Percentiles rank a stretch among this genome's conserved stretches.
phyloP scores from a whole-genome alignment of 30 jellyfish, hydroid and myxozoan genomes.

The Aurelia coerulea region DNA sequence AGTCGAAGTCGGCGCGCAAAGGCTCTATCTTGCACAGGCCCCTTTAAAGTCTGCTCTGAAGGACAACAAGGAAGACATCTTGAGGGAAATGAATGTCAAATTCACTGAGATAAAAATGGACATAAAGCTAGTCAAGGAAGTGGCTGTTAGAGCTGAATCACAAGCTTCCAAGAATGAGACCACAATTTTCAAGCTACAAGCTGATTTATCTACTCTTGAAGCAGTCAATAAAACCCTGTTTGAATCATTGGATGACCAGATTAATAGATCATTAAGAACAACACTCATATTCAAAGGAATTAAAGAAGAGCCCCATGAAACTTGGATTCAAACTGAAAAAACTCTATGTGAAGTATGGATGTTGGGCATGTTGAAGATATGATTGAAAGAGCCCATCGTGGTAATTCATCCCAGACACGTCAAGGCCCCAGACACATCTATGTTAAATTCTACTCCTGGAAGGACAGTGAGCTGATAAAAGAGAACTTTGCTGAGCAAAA shows the following conservation, averaged over 20 bases:
- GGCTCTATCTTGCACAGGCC: too few species aligned
- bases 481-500: neutral
- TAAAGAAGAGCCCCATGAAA: constrained; percentile 29
- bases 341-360: constrained; percentile 1
- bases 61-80: too few species aligned
- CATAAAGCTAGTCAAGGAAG: too few species aligned
- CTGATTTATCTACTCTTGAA: neutral
- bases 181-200: neutral
- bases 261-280: constrained; percentile 1
- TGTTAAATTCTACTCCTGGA: neutral
- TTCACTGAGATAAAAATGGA: too few species aligned
- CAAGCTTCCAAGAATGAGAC: too few species aligned
- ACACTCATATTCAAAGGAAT: constrained; percentile 24
- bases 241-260: constrained; percentile 24
- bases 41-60: too few species aligned
- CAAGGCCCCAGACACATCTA: constrained; percentile 15
- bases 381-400: constrained; percentile 37
- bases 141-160: too few species aligned
- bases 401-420: neutral
- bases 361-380: too few species aligned
- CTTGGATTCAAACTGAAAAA: constrained; percentile 22
- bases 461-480: constrained; percentile 21
- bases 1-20: too few species aligned
- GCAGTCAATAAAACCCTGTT: constrained; percentile 6
- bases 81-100: too few species aligned